Evolutionary conservation across 2,888 invertebrate genomes (phyloP), one percentile per base, ranked within the genome.

Genomic region (Limenitis camilla): DNA sequence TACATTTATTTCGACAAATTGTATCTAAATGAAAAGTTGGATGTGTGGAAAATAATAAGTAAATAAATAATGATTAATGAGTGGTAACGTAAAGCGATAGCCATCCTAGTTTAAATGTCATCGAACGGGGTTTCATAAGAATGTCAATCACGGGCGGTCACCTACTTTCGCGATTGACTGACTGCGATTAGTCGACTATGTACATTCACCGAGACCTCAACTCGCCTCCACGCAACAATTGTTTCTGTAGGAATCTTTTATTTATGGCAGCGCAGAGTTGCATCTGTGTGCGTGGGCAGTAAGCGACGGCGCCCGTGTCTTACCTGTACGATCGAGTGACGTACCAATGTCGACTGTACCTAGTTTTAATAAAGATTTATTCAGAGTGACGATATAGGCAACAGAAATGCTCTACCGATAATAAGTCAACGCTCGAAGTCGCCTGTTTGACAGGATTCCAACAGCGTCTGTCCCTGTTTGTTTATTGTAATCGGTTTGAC

Each of bases 361-460:
- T 0, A 0, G 9, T 55, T 46, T 3, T 0, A 0, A 7, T 72
- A 77, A 63, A 67, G 29, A 71, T 72, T 52, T 51, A 46, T 69
- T 76, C 74, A 6, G 56, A 10, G 57, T 63, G 66, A 6, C 41
- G 36, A 43, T 7, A 44, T 48, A 56, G 66, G 58, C 65, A 65
- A 76, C 79, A 81, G 81, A 84, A 87, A 84, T 82, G 83, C 81
- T 80, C 81, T 85, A 85, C 85, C 84, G 80, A 79, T 81, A 84
- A 85, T 87, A 87, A 87, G 87, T 86, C 86, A 86, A 86, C 85
- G 86, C 85, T 86, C 83, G 85, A 85, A 82, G 79, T 83, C 83
- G 86, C 86, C 84, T 81, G 87, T 86, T 86, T 85, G 86, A 87
- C 87, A 86, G 86, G 87, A 87, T 87, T 87, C 87, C 87, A 87